A percentile compares a stretch with the other conserved stretches of the same genome.
Evolutionary conservation across 2,797 vertebrate species (phyloP).

Genomic region (Nannoperca australis): DNA sequence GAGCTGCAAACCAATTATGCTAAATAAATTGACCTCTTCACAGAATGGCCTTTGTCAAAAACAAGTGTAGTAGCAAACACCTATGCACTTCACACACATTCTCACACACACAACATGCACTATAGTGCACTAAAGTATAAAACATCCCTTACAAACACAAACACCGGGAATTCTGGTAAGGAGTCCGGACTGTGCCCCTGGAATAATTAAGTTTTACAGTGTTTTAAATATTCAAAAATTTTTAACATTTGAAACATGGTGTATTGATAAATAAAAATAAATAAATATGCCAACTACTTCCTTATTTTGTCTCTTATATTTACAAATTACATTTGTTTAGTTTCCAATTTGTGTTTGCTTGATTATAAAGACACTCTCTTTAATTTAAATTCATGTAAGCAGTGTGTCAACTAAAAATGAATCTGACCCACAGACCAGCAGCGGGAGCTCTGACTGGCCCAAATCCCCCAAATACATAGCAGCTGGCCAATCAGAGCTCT

Average conservation of each 20-base stretch:
- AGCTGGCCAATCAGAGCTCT: neutral
- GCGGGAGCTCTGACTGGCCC: neutral
- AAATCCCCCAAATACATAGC: no score
- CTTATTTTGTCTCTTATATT: neutral
- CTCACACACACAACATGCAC: slow-evolving; percentile 23
- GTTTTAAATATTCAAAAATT: neutral
- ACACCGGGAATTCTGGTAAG: neutral
- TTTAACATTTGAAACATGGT: neutral
- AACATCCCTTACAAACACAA: slow-evolving; percentile 30
- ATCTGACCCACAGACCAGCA: neutral
- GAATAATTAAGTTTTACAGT: slow-evolving; percentile 16
- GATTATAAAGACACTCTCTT: neutral
- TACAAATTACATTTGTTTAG: neutral
- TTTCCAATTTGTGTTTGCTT: neutral
- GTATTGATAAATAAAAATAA: neutral
- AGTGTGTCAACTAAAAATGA: neutral
- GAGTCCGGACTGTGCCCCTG: slow-evolving; percentile 3
- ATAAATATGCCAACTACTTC: neutral
- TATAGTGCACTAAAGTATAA: slow-evolving; percentile 23
- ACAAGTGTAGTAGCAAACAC: slow-evolving; percentile 48
- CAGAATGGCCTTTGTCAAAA: slow-evolving; percentile 65
- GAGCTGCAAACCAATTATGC: slow-evolving; percentile 63
- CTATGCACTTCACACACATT: slow-evolving; percentile 34
- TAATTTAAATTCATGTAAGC: neutral
- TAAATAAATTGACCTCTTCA: slow-evolving; percentile 72